Percentiles rank a stretch among this genome's conserved stretches.
Evolutionary conservation across 2,113 vertebrate genomes (phyloP).

Genomic region (Psittacus erithacus): DNA sequence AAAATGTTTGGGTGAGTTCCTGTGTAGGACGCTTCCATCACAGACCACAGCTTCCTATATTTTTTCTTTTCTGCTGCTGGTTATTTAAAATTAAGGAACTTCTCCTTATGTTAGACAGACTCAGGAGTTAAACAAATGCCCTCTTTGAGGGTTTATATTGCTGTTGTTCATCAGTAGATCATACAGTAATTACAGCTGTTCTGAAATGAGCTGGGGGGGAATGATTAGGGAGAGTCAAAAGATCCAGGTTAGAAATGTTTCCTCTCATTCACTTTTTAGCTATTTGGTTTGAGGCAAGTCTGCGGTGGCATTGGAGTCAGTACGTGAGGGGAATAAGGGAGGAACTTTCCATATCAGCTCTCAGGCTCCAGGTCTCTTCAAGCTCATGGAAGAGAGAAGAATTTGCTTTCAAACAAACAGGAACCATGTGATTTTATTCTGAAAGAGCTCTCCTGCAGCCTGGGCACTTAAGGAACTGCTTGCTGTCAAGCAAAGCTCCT

Average conservation of each 20-base stretch:
- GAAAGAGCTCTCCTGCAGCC: not conserved
- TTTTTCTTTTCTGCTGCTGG: not conserved
- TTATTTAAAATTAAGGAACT: not conserved
- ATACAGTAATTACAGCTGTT: not conserved
- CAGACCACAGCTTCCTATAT: not conserved
- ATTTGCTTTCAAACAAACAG: not conserved
- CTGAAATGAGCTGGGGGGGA: not conserved
- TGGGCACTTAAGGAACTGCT: not conserved
- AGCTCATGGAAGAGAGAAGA: not conserved
- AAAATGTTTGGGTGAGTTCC: not conserved
- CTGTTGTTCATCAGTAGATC: not conserved
- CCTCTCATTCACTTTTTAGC: not conserved
- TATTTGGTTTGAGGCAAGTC: not conserved
- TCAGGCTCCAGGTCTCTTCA: not conserved
- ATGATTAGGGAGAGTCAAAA: not conserved
- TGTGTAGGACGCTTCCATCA: not conserved
- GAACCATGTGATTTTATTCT: no score
- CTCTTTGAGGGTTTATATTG: not conserved
- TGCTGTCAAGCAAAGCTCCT: not conserved
- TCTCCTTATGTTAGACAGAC: not conserved
- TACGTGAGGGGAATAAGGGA: fast-evolving
- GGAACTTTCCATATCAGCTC: not conserved
- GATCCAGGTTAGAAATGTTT: not conserved
- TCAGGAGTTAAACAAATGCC: not conserved
- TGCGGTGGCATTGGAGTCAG: not conserved